Conservation (phyloP, 2,888 invertebrate genomes). For the Nomada ferruginata region DNA sequence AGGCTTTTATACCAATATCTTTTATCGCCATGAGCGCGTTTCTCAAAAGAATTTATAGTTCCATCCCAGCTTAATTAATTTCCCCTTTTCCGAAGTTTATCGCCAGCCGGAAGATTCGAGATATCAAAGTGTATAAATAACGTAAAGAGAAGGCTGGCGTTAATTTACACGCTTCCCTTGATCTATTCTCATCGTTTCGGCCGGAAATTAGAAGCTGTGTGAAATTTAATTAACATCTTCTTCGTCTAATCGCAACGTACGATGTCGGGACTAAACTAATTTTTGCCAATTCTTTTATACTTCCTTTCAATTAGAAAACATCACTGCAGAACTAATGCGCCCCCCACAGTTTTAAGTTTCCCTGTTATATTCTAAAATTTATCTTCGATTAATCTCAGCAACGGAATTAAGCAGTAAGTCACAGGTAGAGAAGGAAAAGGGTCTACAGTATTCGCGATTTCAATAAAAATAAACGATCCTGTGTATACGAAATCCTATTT, state of each 20-base stretch:
- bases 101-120: background rate
- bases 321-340: background rate
- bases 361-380: constrained; percentile 2
- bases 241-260: background rate
- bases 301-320: background rate
- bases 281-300: background rate
- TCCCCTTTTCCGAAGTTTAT: background rate
- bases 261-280: background rate
- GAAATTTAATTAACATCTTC: constrained; percentile 27
- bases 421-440: background rate
- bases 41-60: background rate
- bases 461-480: background rate
- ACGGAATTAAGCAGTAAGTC: background rate
- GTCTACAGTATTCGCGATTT: background rate
- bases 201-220: constrained; percentile 28
- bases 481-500: constrained; percentile 27
- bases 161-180: constrained; percentile 13
- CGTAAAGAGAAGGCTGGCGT: constrained; percentile 5
- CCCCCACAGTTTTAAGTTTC: background rate
- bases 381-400: constrained; percentile 3
- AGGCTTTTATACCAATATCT: no score
- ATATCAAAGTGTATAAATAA: constrained; percentile 29
- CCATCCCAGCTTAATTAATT: constrained; percentile 25
- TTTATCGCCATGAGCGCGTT: background rate
- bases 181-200: background rate